Evolutionary conservation across 2,888 invertebrate genomes (phyloP).

Genomic region (Endotricha flammealis): DNA sequence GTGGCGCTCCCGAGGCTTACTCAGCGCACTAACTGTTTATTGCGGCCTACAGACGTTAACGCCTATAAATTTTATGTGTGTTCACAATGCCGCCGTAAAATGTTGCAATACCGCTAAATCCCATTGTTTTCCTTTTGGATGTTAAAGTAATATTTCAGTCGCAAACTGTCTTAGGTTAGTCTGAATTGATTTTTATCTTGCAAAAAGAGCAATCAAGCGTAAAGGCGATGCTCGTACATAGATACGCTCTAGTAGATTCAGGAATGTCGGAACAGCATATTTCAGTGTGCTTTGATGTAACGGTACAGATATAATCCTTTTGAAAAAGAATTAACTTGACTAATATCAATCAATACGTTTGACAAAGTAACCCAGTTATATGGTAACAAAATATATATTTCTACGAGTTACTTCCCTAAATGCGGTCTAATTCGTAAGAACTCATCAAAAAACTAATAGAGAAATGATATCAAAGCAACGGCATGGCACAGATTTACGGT

Average conservation of each 20-base stretch:
- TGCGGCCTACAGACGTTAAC: slow-evolving; percentile 63
- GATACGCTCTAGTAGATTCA: too few species aligned
- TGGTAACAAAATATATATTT: too few species aligned
- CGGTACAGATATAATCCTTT: too few species aligned
- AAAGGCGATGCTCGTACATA: too few species aligned
- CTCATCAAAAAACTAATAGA: slow-evolving; percentile 8
- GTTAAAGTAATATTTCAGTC: slow-evolving; percentile 40
- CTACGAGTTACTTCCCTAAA: too few species aligned
- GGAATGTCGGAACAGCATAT: too few species aligned
- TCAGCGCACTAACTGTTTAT: slow-evolving; percentile 62
- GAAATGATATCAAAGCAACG: slow-evolving; percentile 22
- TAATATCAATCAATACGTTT: too few species aligned
- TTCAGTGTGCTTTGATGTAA: too few species aligned
- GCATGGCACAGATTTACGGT: slow-evolving; percentile 37
- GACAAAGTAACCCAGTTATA: too few species aligned
- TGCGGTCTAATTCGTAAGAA: slow-evolving; percentile 4
- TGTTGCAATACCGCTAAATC: slow-evolving; percentile 66
- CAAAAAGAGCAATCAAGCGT: neutral
- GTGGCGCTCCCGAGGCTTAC: slow-evolving; percentile 37
- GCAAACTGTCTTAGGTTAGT: slow-evolving; percentile 26
- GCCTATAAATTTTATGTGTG: slow-evolving; percentile 69
- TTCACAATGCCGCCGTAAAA: slow-evolving; percentile 65
- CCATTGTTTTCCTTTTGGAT: slow-evolving; percentile 54
- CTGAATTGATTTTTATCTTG: slow-evolving; percentile 32
- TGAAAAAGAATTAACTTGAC: too few species aligned